phyloP scores from a whole-genome alignment of 2,113 vertebrate species.

The Xiphorhynchus elegans region DNA sequence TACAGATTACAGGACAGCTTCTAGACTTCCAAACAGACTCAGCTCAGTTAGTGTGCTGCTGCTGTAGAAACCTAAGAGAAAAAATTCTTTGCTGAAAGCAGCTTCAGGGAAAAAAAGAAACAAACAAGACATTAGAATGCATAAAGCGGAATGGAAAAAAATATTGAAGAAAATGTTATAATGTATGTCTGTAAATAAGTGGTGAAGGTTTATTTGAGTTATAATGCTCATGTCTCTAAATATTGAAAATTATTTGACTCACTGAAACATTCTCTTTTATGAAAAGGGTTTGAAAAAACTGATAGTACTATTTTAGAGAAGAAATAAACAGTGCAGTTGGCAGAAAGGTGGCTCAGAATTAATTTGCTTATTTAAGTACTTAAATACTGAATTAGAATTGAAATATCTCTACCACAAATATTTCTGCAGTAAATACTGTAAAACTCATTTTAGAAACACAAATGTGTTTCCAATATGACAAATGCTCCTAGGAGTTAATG shows the following conservation, averaged over 20 bases:
- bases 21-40: background rate
- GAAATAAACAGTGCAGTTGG: background rate
- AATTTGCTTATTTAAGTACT: background rate
- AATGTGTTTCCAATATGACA: background rate
- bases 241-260: background rate
- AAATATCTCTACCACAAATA: background rate
- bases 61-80: background rate
- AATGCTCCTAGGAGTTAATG: background rate
- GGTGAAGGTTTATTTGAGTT: background rate
- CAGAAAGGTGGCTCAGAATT: background rate
- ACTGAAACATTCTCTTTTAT: background rate
- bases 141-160: background rate
- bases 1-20: background rate
- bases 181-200: background rate
- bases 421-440: background rate
- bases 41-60: background rate
- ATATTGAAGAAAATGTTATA: background rate
- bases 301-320: background rate
- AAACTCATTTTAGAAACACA: background rate
- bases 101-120: background rate
- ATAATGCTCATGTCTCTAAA: background rate
- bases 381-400: background rate
- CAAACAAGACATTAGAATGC: background rate
- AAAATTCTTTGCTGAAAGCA: background rate
- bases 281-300: background rate